These are phyloP conservation scores for Melipona bicolor DNA, from an alignment of 2,888 invertebrate species.

Conservation along the genomic window DNA sequence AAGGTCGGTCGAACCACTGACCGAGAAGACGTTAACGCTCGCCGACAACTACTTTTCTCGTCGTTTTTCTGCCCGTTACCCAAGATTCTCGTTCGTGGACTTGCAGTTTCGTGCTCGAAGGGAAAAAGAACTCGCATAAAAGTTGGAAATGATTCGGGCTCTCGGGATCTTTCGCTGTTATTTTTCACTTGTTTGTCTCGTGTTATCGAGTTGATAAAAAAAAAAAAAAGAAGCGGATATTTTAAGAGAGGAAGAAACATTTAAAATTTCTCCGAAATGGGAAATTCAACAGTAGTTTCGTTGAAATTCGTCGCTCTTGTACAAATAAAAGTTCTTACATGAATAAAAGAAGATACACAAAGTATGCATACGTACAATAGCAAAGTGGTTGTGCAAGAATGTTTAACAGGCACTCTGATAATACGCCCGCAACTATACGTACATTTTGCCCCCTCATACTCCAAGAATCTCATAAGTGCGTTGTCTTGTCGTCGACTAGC, in stretches of 20 bases:
- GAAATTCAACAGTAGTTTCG: background rate
- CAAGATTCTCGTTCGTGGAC: constrained; percentile 51
- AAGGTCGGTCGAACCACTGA: constrained; percentile 39
- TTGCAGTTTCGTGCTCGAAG: constrained; percentile 5
- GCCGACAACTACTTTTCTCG: constrained; percentile 69
- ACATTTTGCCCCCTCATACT: constrained; percentile 49
- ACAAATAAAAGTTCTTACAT: background rate
- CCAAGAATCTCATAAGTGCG: constrained; percentile 77
- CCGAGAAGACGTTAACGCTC: constrained; percentile 67
- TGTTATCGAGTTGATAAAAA: background rate
- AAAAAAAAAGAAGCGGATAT: too few relatives aligned
- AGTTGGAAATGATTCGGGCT: constrained; percentile 10
- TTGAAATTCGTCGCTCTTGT: background rate
- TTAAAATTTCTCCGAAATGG: too few relatives aligned
- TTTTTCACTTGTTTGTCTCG: constrained; percentile 1
- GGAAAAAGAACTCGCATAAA: background rate
- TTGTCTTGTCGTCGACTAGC: constrained; percentile 78
- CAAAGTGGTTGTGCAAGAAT: constrained; percentile 10
- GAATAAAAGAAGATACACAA: background rate
- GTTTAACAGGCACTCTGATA: constrained; percentile 42
- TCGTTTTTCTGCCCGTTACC: constrained; percentile 64
- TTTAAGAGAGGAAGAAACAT: background rate
- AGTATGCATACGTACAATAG: background rate
- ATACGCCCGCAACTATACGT: constrained; percentile 8
- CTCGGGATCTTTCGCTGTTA: constrained; percentile 13